A percentile compares a stretch with the other conserved stretches of the same genome.
Conservation (phyloP, 2,888 invertebrate species). For the Pheosia gnoma region DNA sequence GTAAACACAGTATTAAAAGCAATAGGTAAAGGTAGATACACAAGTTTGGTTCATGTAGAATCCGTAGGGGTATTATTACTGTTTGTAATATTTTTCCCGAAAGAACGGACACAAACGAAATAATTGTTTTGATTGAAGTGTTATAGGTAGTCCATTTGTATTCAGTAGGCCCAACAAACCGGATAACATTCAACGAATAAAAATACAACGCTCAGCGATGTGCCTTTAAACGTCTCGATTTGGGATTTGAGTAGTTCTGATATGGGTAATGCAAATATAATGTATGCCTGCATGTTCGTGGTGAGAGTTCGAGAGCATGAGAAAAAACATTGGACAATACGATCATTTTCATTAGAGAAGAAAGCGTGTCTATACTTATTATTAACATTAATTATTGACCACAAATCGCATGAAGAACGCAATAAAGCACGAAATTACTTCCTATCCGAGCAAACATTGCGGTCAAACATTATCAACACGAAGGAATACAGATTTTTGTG, state of each 20-base stretch:
- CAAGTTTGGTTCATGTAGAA: too few relatives aligned
- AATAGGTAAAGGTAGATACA: too few relatives aligned
- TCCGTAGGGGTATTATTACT: too few relatives aligned
- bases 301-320: neutral
- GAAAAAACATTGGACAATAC: conserved; percentile 33
- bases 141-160: conserved; percentile 56
- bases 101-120: conserved; percentile 18
- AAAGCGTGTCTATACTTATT: conserved; percentile 66
- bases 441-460: conserved; percentile 57
- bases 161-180: conserved; percentile 57
- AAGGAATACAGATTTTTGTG: conserved; percentile 23
- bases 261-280: conserved; percentile 12
- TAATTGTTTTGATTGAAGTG: conserved; percentile 32
- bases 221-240: conserved; percentile 41
- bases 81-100: neutral
- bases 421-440: conserved; percentile 78
- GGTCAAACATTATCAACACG: conserved; percentile 44
- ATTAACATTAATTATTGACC: conserved; percentile 64
- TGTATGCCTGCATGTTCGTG: conserved; percentile 7
- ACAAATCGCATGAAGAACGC: conserved; percentile 69
- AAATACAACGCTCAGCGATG: conserved; percentile 39
- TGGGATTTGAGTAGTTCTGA: conserved; percentile 11
- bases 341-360: conserved; percentile 51
- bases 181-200: conserved; percentile 56
- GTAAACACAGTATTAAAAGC: neutral